phyloP scores from a whole-genome alignment of 2,797 vertebrate species.

The Oreortyx pictus region DNA sequence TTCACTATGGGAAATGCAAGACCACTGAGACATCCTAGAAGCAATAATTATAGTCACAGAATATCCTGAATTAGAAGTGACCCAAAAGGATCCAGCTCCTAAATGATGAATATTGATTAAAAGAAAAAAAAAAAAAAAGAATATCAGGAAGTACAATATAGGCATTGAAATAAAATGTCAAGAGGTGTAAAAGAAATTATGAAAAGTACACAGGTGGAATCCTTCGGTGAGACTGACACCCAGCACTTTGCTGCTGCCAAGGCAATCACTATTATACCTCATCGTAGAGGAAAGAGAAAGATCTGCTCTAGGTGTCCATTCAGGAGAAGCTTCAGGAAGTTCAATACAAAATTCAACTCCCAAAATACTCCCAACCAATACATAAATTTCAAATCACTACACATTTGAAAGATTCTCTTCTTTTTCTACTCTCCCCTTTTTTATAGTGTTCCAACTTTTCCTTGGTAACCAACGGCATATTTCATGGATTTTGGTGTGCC shows the following conservation, averaged over 20 bases:
- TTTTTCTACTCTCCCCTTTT: background rate
- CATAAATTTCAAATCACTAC: background rate
- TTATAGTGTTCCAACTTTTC: background rate
- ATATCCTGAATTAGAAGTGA: too few relatives aligned
- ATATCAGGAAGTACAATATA: background rate
- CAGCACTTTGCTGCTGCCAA: background rate
- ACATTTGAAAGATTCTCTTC: background rate
- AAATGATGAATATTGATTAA: background rate
- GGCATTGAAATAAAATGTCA: background rate
- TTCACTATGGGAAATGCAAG: background rate
- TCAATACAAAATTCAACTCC: background rate
- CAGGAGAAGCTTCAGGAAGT: background rate
- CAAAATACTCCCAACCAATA: background rate
- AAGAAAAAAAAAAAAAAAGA: background rate
- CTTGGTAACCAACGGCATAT: background rate
- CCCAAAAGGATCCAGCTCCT: too few relatives aligned
- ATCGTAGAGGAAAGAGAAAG: too few relatives aligned
- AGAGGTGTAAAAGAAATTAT: background rate
- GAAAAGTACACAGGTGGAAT: background rate
- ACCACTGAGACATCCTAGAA: background rate
- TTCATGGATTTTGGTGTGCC: background rate
- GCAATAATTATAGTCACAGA: background rate
- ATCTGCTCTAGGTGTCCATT: background rate
- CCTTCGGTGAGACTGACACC: background rate
- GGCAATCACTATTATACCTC: rapidly evolving